These are phyloP conservation scores for Brachyopa scutellaris DNA, from an alignment of 2,888 invertebrate genomes.

Conservation along the genomic window DNA sequence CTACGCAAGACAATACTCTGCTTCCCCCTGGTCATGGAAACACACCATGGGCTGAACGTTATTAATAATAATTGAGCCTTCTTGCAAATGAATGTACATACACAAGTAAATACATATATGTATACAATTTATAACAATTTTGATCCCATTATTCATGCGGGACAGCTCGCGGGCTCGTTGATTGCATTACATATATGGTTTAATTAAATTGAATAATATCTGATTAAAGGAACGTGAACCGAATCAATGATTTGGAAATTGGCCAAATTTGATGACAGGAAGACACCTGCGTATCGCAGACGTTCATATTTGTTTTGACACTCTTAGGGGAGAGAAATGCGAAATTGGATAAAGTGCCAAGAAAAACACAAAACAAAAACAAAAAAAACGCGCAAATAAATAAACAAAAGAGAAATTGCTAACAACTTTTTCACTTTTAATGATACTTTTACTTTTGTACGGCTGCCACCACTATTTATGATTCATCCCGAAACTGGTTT, in stretches of 20 bases:
- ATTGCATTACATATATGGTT: conserved; percentile 68
- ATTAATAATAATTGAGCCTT: conserved; percentile 59
- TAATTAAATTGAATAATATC: conserved; percentile 64
- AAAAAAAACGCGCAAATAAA: background rate
- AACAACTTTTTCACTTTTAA: background rate
- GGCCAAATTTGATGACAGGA: conserved; percentile 28
- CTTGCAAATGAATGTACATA: conserved; percentile 48
- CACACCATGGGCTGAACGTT: conserved; percentile 18
- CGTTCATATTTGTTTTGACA: conserved; percentile 44
- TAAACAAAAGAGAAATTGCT: conserved; percentile 54
- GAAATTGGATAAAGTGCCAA: conserved; percentile 10
- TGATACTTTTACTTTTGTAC: conserved; percentile 51
- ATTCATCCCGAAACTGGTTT: conserved; percentile 41
- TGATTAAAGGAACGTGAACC: conserved; percentile 36
- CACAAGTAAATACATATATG: too few relatives aligned
- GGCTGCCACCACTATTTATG: conserved; percentile 2
- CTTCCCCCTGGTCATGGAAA: conserved; percentile 1
- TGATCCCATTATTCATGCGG: conserved; percentile 64
- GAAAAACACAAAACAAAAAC: background rate
- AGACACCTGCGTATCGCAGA: conserved; percentile 41
- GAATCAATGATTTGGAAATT: conserved; percentile 30
- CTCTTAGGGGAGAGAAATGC: background rate
- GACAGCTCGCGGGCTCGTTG: conserved; percentile 36
- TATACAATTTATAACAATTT: too few relatives aligned
- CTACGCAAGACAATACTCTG: background rate